Conservation (phyloP, 2,797 vertebrate genomes). For the Clarias pachynema region DNA sequence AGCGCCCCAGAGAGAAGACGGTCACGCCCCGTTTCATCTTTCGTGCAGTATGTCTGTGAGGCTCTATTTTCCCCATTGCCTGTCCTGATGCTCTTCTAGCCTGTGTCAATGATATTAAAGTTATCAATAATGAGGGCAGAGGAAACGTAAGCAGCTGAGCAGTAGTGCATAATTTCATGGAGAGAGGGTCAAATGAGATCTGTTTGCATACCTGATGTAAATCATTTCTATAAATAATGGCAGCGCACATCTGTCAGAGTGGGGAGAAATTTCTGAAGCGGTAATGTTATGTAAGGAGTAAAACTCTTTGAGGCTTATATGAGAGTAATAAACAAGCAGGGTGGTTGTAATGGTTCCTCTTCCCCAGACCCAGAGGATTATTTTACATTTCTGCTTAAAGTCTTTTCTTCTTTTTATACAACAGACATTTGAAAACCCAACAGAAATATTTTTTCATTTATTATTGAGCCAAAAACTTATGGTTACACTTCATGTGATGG, state of each 20-base stretch:
- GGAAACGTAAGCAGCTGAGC: constrained; percentile 8
- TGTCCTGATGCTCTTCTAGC: constrained; percentile 2
- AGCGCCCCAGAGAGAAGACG: neutral
- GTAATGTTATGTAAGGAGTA: no score
- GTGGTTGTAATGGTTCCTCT: neutral
- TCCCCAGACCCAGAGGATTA: neutral
- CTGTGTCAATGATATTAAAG: constrained; percentile 13
- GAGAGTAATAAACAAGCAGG: neutral
- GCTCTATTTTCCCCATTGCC: neutral
- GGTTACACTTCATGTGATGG: neutral
- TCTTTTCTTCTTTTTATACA: neutral
- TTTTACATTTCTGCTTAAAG: neutral
- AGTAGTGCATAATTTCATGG: neutral
- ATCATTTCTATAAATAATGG: constrained; percentile 22
- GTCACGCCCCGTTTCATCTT: neutral
- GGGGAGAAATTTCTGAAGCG: neutral
- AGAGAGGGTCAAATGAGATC: neutral
- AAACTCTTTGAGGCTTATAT: neutral
- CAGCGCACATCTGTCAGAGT: neutral
- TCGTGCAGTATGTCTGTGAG: neutral
- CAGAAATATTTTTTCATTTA: neutral
- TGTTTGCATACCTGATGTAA: constrained; percentile 11
- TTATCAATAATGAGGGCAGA: constrained; percentile 16
- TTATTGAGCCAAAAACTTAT: neutral
- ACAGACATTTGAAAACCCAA: neutral